Conservation (phyloP, 2,888 invertebrate genomes). For the Amphiduros pacificus region DNA sequence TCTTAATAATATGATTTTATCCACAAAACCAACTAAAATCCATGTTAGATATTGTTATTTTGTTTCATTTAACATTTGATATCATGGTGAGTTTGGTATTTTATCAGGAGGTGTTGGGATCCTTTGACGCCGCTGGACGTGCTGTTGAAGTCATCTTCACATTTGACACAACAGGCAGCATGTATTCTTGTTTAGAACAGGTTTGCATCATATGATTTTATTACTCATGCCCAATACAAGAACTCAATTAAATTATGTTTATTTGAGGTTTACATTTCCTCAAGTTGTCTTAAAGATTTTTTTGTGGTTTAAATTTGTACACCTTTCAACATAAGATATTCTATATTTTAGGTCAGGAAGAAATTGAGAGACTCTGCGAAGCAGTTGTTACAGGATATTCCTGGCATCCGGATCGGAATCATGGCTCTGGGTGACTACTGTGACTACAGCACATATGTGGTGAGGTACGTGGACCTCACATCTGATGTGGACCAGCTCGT, state of each 20-base stretch:
- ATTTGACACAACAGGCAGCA: conserved; percentile 57
- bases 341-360: conserved; percentile 46
- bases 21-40: too few relatives aligned
- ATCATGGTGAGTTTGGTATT: too few relatives aligned
- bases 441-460: conserved; percentile 40
- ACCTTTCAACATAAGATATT: too few relatives aligned
- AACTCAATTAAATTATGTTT: too few relatives aligned
- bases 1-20: too few relatives aligned
- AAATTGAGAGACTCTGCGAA: conserved; percentile 40
- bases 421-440: conserved; percentile 55
- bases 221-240: too few relatives aligned
- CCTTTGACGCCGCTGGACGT: conserved; percentile 40
- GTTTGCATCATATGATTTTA: too few relatives aligned
- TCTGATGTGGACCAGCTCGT: conserved; percentile 40
- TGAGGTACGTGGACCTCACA: conserved; percentile 41
- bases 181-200: conserved; percentile 40
- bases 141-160: conserved; percentile 52
- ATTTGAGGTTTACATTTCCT: too few relatives aligned
- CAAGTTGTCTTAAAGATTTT: too few relatives aligned
- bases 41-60: too few relatives aligned
- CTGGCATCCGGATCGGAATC: conserved; percentile 47
- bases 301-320: too few relatives aligned
- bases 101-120: conserved; percentile 36
- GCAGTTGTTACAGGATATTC: conserved; percentile 44
- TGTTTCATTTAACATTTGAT: too few relatives aligned